Evolutionary conservation across 1,140 invertebrate species (phyloP), one percentile per base, ranked within the genome.

Genomic region (Nixonia krombeini): DNA sequence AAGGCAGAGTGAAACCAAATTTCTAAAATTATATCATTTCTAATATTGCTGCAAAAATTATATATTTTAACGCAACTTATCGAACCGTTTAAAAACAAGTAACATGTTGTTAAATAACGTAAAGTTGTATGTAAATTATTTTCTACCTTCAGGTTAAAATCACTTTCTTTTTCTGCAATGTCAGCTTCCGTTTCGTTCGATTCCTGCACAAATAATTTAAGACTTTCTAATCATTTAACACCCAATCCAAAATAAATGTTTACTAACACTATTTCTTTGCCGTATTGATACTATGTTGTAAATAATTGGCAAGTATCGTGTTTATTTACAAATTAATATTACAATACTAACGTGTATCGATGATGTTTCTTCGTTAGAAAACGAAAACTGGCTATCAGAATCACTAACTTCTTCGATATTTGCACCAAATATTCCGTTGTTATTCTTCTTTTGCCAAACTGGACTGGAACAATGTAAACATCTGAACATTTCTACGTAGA

Each of bases 401-500:
- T 84, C 82, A 31, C 80, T 84, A 7, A 81, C 76, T 64, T 80
- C 82, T 49, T 83, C 82, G 37, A 81, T 71, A 49, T 73, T 82
- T 8, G 75, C 74, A 38, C 72, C 73, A 53, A 83, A 84, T 57
- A 82, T 73, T 50, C 82, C 81, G 40, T 85, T 84, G 72, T 83
- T 83, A 82, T 68, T 82, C 80, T 81, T 84, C 80, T 81, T 83
- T 75, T 79, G 73, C 84, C 84, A 85, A 66, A 85, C 82, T 81
- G 82, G 81, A 84, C 84, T 85, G 70, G 80, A 83, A 82, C 70
- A 81, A 74, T 68, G 58, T 69, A 69, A 76, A 76, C 59, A 40
- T 40, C 17, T 40, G 37, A 2, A 25, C 55, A 35, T 40, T 13
- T 16, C 37, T 45, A 40, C 10, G 18, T 38, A 41, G 7, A 16